Conservation (phyloP, 2,888 invertebrate genomes). For the Deroplatys truncata region DNA sequence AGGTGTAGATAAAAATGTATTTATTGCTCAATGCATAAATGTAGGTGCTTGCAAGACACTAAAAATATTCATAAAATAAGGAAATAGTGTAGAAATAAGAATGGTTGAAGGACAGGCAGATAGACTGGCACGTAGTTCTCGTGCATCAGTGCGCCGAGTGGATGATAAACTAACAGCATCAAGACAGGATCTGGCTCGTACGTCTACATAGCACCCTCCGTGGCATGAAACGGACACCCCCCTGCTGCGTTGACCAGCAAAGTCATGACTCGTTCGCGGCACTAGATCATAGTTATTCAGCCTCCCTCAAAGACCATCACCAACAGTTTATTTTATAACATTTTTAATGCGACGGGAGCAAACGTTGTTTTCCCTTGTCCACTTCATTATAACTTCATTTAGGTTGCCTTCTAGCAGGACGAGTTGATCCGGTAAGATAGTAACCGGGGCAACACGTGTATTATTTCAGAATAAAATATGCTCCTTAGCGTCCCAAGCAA, state of each 20-base stretch:
- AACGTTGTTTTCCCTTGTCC: background rate
- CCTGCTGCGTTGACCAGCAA: background rate
- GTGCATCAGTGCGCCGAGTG: background rate
- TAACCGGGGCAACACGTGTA: background rate
- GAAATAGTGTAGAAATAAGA: background rate
- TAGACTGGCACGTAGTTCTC: background rate
- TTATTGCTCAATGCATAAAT: background rate
- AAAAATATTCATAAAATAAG: background rate
- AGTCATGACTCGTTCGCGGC: background rate
- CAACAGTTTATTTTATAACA: background rate
- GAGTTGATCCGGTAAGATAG: background rate
- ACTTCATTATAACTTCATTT: background rate
- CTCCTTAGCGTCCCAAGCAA: background rate
- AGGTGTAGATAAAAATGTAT: background rate
- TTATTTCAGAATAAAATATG: background rate
- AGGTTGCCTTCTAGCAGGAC: background rate
- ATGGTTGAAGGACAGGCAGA: background rate
- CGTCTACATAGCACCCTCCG: slow-evolving; percentile 8
- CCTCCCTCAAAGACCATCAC: background rate
- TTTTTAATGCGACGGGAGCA: background rate
- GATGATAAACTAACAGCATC: slow-evolving; percentile 6
- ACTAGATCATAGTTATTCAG: background rate
- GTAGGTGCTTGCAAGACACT: background rate
- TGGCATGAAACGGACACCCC: slow-evolving; percentile 1
- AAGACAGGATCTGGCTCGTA: slow-evolving; percentile 4